Evolutionary conservation across 2,113 vertebrate genomes (phyloP).

Genomic region (Scomber scombrus): DNA sequence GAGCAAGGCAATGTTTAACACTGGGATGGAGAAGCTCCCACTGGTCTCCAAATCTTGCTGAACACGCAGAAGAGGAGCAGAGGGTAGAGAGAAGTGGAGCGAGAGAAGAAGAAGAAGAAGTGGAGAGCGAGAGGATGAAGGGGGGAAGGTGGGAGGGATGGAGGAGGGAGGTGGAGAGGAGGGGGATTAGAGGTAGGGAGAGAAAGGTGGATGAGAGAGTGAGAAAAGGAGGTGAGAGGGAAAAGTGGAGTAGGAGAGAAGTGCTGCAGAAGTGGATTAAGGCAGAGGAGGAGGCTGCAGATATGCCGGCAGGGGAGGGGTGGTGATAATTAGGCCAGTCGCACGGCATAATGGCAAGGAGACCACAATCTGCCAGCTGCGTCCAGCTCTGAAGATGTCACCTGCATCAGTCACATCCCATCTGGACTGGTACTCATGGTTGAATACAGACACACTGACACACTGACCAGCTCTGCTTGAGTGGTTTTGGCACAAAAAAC

Average conservation of each 20-base stretch:
- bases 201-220: constrained; percentile 67
- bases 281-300: constrained; percentile 67
- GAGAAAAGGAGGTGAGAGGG: constrained; percentile 69
- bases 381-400: constrained; percentile 71
- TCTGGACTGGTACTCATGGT: constrained; percentile 57
- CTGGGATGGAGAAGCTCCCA: constrained; percentile 65
- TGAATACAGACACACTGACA: constrained; percentile 33
- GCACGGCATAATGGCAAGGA: constrained; percentile 74
- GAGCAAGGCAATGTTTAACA: constrained; percentile 38
- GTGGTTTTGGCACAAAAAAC: constrained; percentile 31
- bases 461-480: constrained; percentile 59
- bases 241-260: constrained; percentile 66
- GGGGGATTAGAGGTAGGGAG: constrained; percentile 45
- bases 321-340: constrained; percentile 81
- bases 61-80: constrained; percentile 70
- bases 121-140: not conserved
- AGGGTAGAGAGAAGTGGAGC: constrained; percentile 54
- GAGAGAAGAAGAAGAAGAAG: constrained; percentile 28
- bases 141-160: not conserved
- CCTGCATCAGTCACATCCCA: constrained; percentile 73
- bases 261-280: constrained; percentile 74
- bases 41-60: constrained; percentile 69
- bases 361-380: constrained; percentile 78
- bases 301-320: constrained; percentile 35
- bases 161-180: not conserved